Percentiles rank a stretch among this genome's conserved stretches.
phyloP scores from a whole-genome alignment of 2,797 vertebrate genomes.

The Cetoscarus ocellatus region DNA sequence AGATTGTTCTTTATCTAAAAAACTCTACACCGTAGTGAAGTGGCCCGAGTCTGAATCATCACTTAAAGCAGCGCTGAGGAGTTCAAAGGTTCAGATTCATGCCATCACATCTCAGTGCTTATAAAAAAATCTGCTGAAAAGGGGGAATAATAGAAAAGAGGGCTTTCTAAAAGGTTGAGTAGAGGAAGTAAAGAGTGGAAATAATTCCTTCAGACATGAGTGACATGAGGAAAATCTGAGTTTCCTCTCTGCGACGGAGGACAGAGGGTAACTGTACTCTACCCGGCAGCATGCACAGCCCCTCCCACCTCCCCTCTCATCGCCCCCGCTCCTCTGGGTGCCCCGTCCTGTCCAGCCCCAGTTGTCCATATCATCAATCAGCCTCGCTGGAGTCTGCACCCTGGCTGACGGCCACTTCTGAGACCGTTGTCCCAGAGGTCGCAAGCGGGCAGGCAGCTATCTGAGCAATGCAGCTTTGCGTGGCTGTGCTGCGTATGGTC shows the following conservation, averaged over 20 bases:
- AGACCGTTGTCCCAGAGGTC: conserved; percentile 65
- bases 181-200: background rate
- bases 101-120: background rate
- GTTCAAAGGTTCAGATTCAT: conserved; percentile 6
- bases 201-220: conserved; percentile 2
- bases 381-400: conserved; percentile 39
- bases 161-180: background rate
- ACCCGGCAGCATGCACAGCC: background rate
- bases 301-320: no score
- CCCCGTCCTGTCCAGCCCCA: conserved; percentile 40
- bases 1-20: no score
- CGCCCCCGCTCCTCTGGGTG: background rate
- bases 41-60: no score
- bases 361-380: conserved; percentile 71
- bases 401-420: conserved; percentile 42
- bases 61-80: background rate
- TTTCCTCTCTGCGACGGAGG: background rate
- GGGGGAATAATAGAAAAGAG: background rate
- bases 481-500: conserved; percentile 26
- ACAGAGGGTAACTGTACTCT: background rate
- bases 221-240: conserved; percentile 10
- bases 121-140: background rate
- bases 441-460: conserved; percentile 47
- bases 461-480: conserved; percentile 50
- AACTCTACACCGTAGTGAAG: no score